phyloP scores from a whole-genome alignment of 2,888 invertebrate genomes.

The Tenthredo notha region DNA sequence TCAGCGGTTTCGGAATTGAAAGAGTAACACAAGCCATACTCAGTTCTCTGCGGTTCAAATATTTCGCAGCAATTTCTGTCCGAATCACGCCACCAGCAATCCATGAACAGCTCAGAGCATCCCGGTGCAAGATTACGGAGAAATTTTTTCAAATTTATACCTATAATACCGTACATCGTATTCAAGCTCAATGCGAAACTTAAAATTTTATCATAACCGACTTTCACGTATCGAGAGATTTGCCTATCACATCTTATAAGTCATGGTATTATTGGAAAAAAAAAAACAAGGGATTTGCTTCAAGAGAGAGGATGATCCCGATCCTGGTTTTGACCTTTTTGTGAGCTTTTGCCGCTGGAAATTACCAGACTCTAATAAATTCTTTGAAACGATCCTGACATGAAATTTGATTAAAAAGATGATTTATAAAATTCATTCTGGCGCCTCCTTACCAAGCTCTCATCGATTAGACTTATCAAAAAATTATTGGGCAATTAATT shows the following conservation, averaged over 20 bases:
- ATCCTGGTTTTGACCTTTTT: not conserved
- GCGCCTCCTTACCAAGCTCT: not conserved
- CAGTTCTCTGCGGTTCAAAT: constrained; percentile 77
- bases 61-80: constrained; percentile 77
- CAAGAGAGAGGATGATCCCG: not conserved
- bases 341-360: not conserved
- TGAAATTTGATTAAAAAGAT: constrained; percentile 3
- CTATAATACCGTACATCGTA: constrained; percentile 34
- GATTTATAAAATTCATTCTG: not conserved
- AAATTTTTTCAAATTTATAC: constrained; percentile 58
- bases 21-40: constrained; percentile 78
- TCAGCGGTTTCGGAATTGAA: constrained; percentile 77
- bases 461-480: not conserved
- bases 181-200: not conserved
- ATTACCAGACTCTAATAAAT: not conserved
- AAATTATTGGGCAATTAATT: not conserved
- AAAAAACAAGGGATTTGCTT: not conserved
- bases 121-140: constrained; percentile 56
- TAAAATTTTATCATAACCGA: not conserved
- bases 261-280: not conserved
- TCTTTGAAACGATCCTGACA: not conserved
- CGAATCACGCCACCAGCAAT: constrained; percentile 77
- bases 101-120: constrained; percentile 76
- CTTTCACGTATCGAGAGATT: not conserved
- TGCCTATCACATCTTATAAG: too few relatives aligned